These are phyloP conservation scores for Empidonax alnorum DNA, from an alignment of 2,113 vertebrate species.

Conservation along the genomic window DNA sequence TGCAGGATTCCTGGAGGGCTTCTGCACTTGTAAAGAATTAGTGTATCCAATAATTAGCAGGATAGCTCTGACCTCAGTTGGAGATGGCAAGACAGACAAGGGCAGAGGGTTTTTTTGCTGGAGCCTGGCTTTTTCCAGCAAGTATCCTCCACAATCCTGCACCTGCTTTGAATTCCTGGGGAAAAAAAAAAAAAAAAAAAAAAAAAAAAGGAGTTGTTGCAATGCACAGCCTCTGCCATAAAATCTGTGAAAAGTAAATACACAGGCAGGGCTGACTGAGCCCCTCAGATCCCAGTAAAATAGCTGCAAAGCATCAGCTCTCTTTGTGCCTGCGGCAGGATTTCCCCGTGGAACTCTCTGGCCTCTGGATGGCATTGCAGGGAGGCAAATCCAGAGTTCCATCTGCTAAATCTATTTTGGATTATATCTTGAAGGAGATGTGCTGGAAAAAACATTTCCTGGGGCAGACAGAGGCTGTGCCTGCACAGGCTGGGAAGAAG, in stretches of 20 bases:
- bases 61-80: background rate
- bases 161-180: background rate
- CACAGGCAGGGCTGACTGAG: background rate
- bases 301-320: background rate
- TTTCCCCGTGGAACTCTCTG: background rate
- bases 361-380: background rate
- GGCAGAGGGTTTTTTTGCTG: background rate
- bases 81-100: background rate
- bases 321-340: background rate
- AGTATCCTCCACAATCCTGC: background rate
- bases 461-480: background rate
- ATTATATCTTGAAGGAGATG: background rate
- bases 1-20: background rate
- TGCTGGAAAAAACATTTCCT: background rate
- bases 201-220: background rate
- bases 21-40: background rate
- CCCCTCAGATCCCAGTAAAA: rapidly evolving
- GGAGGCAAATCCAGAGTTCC: background rate
- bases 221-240: background rate
- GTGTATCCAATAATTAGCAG: background rate
- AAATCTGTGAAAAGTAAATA: background rate
- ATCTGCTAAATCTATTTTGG: background rate
- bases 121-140: background rate
- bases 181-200: background rate
- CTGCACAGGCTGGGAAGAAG: background rate